Base-by-base conservation (phyloP, 2,888 invertebrate genomes). In the Xestia rhomboidea region DNA sequence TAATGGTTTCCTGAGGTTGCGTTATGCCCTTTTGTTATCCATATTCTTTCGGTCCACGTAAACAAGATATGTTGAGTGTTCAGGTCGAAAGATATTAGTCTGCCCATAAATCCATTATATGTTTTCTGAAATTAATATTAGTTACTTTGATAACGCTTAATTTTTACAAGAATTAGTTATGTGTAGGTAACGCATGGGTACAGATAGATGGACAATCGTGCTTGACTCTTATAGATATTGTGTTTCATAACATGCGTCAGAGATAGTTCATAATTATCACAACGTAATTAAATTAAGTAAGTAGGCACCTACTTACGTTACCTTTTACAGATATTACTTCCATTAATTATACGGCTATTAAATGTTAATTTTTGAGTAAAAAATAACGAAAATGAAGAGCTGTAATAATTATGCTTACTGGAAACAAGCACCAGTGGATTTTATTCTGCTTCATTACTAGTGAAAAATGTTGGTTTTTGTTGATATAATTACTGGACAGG, bases 1-100 rank as follows among this genome's bases (percentile, higher is more conserved):
- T 95, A 95, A 96, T 94, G 95, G 93, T 88, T 92, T 93, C 92
- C 90, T 91, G 93, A 94, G 94, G 93, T 92, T 93, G 89, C 86
- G 90, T 91, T 93, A 89, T 89, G 91, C 90, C 91, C 91, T 92
- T 92, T 93, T 89, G 90, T 88, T 87, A 89, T 90, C 89, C 90
- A 91, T 93, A 91, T 91, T 92, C 90, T 91, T 92, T 92, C 82
- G 87, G 84, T 87, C 87, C 88, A 90, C 89, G 90, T 92, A 92
- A 93, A 94, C 90, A 90, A 89, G 87, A 83, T 82, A 85, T 92
- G 92, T 91, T 93, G 90, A 27, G 91, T 88, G 91, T 90, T 89
- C 89, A 89, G 69, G 66, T 70, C 66, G 8, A 57, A 70, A 72
- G 88, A 88, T 82, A 88, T 92, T 90, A 90, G 88, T 89, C 79